Base-by-base conservation (phyloP, 2,888 invertebrate genomes). In the Harpalus rubripes region DNA sequence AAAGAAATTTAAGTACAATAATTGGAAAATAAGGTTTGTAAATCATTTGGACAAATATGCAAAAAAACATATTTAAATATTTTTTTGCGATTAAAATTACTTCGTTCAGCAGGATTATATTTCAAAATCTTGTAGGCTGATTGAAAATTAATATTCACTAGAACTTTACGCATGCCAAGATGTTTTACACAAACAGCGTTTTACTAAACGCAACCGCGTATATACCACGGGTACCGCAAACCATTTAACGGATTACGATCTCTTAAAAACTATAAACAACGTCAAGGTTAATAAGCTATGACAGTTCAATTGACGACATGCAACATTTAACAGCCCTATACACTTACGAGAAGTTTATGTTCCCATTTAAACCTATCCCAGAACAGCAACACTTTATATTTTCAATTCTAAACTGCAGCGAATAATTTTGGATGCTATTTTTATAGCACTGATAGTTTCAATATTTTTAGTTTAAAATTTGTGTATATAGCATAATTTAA, bases 231-330 rank as follows among this genome's bases (percentile, higher is more conserved):
- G 68, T 39, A 68, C 68, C 68, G 68, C 32, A 68, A 68, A 68
- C 76, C 56, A 76, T 76, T 76, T 76, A 76, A 76, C 76, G 76
- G 56, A 76, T 76, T 76, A 76, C 56, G 76, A 76, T 76, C 56
- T 26, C 44, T 39, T 72, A 44, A 72, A 44, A 44, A 72, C 41
- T 76, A 76, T 76, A 76, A 76, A 76, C 76, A 76, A 76, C 72
- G 82, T 82, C 68, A 82, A 59, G 65, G 72, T 15, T 68, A 82
- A 82, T 72, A 72, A 72, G 72, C 82, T 82, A 82, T 82, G 82
- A 82, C 82, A 82, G 82, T 82, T 82, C 82, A 82, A 82, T 82
- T 82, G 82, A 56, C 72, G 72, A 72, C 82, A 82, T 72, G 82
- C 82, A 82, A 82, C 72, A 68, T 72, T 81, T 81, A 81, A 81